These are phyloP conservation scores for Scortum barcoo DNA, from an alignment of 2,113 vertebrate genomes.

Conservation along the genomic window DNA sequence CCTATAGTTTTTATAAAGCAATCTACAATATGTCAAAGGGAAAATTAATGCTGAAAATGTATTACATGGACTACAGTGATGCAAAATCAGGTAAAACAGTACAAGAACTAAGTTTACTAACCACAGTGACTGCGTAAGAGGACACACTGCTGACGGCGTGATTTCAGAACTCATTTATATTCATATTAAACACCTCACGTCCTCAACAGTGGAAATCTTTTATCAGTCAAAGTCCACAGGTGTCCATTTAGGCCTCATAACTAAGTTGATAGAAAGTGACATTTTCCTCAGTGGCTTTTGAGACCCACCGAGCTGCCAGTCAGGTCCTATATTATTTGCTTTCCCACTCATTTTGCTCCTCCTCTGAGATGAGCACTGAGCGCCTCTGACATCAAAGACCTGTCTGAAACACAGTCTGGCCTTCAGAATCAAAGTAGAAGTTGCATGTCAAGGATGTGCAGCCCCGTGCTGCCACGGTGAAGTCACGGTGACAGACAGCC, in stretches of 20 bases:
- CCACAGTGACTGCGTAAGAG: neutral
- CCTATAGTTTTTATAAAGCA: neutral
- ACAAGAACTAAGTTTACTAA: neutral
- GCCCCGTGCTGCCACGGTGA: conserved; percentile 22
- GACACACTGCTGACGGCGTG: neutral
- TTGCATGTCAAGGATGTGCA: conserved; percentile 38
- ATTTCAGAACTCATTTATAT: conserved; percentile 10
- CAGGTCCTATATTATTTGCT: conserved; percentile 71
- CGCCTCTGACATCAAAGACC: conserved; percentile 68
- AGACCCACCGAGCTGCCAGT: conserved; percentile 72
- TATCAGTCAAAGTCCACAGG: conserved; percentile 40
- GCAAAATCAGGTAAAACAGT: neutral
- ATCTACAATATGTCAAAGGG: neutral
- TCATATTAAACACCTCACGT: conserved; percentile 9
- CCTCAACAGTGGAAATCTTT: conserved; percentile 15
- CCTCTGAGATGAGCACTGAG: conserved; percentile 60
- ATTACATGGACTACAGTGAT: neutral
- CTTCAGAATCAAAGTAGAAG: conserved; percentile 63
- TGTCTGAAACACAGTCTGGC: conserved; percentile 61
- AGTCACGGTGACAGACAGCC: conserved; percentile 46
- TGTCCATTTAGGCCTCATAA: conserved; percentile 57
- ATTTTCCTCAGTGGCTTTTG: conserved; percentile 67
- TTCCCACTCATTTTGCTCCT: conserved; percentile 65
- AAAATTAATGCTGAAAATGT: neutral
- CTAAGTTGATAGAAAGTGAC: conserved; percentile 67